These are phyloP conservation scores for Drosophila greeni DNA, from an alignment of 2,888 invertebrate genomes.

Conservation along the genomic window DNA sequence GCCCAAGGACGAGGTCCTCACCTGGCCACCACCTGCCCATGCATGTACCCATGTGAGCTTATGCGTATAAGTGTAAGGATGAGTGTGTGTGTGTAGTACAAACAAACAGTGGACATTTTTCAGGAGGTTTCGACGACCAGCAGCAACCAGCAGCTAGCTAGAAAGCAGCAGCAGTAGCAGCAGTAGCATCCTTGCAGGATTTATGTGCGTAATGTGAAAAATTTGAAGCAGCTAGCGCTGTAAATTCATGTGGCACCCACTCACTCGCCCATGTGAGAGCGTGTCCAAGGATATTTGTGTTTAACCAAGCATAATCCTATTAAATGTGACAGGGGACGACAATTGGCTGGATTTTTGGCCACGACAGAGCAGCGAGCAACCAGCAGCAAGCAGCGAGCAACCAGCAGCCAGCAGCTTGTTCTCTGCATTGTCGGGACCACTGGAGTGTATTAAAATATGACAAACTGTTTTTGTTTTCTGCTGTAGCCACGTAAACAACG, in stretches of 20 bases:
- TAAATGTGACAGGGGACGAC: conserved; percentile 72
- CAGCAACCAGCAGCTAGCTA: conserved; percentile 32
- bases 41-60: conserved; percentile 39
- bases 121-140: conserved; percentile 57
- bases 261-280: conserved; percentile 31
- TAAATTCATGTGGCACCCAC: conserved; percentile 59
- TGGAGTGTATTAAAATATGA: conserved; percentile 69
- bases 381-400: conserved; percentile 15
- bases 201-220: conserved; percentile 70
- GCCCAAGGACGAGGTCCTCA: conserved; percentile 51
- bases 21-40: conserved; percentile 12
- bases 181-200: conserved; percentile 57
- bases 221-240: conserved; percentile 62
- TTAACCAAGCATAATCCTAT: conserved; percentile 74
- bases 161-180: conserved; percentile 19
- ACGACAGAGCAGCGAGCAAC: conserved; percentile 45
- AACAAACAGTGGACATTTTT: conserved; percentile 72
- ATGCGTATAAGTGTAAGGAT: conserved; percentile 16
- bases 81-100: conserved; percentile 37
- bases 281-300: conserved; percentile 57
- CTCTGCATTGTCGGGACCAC: conserved; percentile 49
- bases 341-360: conserved; percentile 61
- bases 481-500: conserved; percentile 35
- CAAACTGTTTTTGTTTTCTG: conserved; percentile 62
- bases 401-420: conserved; percentile 9